Conservation (phyloP, 2,797 vertebrate species). For the Phrynocephalus forsythii region DNA sequence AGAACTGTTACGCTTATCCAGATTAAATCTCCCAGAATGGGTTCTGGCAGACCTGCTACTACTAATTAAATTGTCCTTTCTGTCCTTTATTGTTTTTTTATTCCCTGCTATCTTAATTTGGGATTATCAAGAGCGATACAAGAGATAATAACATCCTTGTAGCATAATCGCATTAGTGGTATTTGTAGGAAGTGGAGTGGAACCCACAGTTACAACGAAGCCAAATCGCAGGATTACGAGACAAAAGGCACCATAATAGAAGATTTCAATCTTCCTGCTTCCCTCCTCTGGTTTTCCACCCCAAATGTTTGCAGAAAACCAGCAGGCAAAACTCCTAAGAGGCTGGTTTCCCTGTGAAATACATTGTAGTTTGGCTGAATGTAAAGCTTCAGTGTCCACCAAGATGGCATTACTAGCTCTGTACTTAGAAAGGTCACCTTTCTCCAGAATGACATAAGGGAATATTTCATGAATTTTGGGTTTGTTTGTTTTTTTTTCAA, state of each 20-base stretch:
- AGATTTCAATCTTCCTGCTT: neutral
- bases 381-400: neutral
- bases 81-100: neutral
- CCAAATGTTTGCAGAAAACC: neutral
- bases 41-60: neutral
- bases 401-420: neutral
- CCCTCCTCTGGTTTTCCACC: neutral
- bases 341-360: neutral
- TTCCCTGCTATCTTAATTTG: neutral
- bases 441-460: neutral
- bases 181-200: neutral
- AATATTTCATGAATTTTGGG: too few relatives aligned
- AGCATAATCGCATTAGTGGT: neutral
- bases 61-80: neutral
- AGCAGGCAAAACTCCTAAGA: neutral
- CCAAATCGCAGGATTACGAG: slow-evolving; percentile 3
- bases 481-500: neutral
- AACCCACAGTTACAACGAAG: neutral
- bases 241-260: neutral
- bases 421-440: neutral
- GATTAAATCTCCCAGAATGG: neutral
- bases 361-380: neutral
- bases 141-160: neutral
- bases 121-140: slow-evolving; percentile 8
- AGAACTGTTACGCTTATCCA: neutral